A percentile compares a stretch with the other conserved stretches of the same genome.
Conservation (phyloP, 2,113 vertebrate genomes). For the Orcinus orca region DNA sequence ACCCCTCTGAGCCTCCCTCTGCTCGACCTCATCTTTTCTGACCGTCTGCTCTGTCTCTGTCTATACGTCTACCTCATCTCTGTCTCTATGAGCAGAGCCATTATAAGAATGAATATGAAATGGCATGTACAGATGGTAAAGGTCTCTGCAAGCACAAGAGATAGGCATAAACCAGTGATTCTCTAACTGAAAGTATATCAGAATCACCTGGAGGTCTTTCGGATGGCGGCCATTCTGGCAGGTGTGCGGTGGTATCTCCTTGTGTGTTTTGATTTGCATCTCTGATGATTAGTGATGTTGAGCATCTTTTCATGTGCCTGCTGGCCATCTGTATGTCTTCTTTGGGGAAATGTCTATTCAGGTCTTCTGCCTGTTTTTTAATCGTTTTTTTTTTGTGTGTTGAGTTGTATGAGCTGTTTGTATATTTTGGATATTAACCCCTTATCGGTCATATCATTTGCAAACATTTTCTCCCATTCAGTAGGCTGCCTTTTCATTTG, state of each 20-base stretch:
- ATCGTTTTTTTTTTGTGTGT: too few relatives aligned
- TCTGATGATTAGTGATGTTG: accelerated
- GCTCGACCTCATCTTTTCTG: background rate
- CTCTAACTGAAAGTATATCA: accelerated
- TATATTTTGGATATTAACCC: too few relatives aligned
- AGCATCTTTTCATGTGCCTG: too few relatives aligned
- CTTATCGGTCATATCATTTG: too few relatives aligned
- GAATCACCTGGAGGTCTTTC: background rate
- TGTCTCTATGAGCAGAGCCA: background rate
- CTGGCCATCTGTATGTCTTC: too few relatives aligned
- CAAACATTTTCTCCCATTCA: too few relatives aligned
- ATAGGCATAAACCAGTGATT: background rate
- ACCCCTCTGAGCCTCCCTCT: background rate
- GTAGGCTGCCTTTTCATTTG: too few relatives aligned
- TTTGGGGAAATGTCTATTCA: too few relatives aligned
- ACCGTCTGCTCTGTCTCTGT: background rate
- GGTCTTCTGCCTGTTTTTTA: too few relatives aligned
- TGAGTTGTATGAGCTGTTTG: too few relatives aligned
- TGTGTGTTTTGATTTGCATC: background rate
- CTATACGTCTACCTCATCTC: too few relatives aligned
- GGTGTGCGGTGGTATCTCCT: background rate
- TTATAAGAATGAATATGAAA: accelerated
- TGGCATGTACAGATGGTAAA: accelerated
- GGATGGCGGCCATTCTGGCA: background rate
- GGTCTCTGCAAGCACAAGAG: background rate